Percentiles rank a stretch among this genome's conserved stretches.
Evolutionary conservation across 92 coral and sea anemone species (phyloP).

Genomic region (Palythoa grandiflora): DNA sequence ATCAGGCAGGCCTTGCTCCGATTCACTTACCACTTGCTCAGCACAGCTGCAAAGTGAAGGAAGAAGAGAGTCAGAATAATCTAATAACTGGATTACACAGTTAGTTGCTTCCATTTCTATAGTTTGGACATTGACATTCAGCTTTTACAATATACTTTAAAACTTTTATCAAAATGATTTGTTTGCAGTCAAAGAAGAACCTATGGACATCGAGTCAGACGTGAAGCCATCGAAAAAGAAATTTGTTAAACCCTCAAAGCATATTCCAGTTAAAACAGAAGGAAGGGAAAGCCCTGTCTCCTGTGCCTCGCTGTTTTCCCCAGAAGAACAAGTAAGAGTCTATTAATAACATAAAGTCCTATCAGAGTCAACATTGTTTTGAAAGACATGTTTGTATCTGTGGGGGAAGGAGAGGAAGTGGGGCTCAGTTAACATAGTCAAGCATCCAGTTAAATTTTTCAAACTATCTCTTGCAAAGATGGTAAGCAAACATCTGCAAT

Average conservation of each 20-base stretch:
- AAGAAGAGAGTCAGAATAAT: not conserved
- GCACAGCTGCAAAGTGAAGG: constrained; percentile 33
- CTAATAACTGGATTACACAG: constrained; percentile 11
- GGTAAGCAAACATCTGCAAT: not conserved
- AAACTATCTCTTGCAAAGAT: not conserved
- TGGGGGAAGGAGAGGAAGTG: no score
- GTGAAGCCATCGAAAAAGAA: constrained; percentile 33
- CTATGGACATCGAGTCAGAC: constrained; percentile 36
- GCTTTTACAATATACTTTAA: not conserved
- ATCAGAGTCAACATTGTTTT: not conserved
- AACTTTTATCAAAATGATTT: not conserved
- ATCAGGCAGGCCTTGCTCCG: constrained; percentile 34
- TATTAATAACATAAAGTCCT: not conserved
- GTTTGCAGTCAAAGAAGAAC: constrained; percentile 32
- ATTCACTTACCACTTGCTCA: constrained; percentile 43
- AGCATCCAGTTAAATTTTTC: no score
- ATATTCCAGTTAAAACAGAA: constrained; percentile 34
- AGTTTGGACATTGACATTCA: not conserved
- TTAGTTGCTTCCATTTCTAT: not conserved
- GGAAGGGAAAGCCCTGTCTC: constrained; percentile 41
- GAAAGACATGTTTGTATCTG: not conserved
- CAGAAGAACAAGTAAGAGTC: constrained; percentile 19
- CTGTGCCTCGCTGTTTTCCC: constrained; percentile 21
- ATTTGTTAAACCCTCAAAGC: constrained; percentile 26
- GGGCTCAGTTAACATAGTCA: no score